phyloP scores from a whole-genome alignment of 1,140 invertebrate species.

The Drosophila lacertosa region DNA sequence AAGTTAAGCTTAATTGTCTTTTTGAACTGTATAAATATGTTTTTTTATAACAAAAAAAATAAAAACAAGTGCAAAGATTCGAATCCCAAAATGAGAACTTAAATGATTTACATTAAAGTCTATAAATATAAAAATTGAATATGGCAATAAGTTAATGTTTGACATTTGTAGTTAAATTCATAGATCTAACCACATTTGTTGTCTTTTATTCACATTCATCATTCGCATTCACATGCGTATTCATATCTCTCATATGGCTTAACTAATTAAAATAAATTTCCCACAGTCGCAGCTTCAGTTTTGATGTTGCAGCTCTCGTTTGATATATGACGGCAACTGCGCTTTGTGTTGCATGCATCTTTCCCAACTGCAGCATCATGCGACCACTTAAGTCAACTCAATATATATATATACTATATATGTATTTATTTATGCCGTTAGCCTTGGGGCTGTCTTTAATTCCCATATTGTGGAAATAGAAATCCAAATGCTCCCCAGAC shows the following conservation, averaged over 20 bases:
- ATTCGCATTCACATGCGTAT: slow-evolving; percentile 1
- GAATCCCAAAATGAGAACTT: neutral
- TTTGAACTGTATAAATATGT: slow-evolving; percentile 7
- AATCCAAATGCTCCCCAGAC: slow-evolving; percentile 48
- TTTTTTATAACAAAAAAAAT: neutral
- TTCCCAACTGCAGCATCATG: neutral
- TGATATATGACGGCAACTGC: slow-evolving; percentile 56
- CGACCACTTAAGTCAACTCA: slow-evolving; percentile 47
- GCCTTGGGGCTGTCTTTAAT: slow-evolving; percentile 15
- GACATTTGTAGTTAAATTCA: no score
- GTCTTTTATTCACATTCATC: neutral
- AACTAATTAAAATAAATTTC: slow-evolving; percentile 53
- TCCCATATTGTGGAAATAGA: slow-evolving; percentile 1
- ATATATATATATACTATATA: neutral
- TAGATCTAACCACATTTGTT: no score
- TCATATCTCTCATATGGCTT: slow-evolving; percentile 10
- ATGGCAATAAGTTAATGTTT: no score
- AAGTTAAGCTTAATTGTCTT: slow-evolving; percentile 33
- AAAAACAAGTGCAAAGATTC: neutral
- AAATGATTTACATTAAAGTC: no score
- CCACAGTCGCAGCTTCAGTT: slow-evolving; percentile 32
- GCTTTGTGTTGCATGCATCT: slow-evolving; percentile 30
- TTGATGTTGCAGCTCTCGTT: slow-evolving; percentile 20
- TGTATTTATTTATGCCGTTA: neutral
- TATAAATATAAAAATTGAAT: no score